These are phyloP conservation scores for Scaptodrosophila latifasciaeformis DNA, from an alignment of 2,888 invertebrate species.

Conservation along the genomic window DNA sequence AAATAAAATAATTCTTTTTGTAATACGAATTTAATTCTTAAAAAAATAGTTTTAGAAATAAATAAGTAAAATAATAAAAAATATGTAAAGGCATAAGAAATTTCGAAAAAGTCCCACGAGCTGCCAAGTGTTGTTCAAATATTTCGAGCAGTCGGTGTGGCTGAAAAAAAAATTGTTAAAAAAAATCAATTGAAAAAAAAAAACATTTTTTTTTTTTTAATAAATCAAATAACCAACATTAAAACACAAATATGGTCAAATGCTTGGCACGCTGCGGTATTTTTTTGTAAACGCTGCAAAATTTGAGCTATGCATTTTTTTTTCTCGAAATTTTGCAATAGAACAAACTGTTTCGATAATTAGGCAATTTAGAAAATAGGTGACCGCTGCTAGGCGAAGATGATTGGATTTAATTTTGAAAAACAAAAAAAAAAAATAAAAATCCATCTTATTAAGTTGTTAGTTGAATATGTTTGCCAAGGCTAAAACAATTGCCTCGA, in stretches of 20 bases:
- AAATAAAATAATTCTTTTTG: too few relatives aligned
- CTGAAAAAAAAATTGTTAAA: too few relatives aligned
- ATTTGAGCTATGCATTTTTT: constrained; percentile 16
- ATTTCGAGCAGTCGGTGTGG: constrained; percentile 14
- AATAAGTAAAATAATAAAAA: too few relatives aligned
- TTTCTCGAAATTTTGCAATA: not conserved
- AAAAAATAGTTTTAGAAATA: too few relatives aligned
- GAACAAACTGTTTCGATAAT: not conserved
- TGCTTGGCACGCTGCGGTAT: constrained; percentile 58
- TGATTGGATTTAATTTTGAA: too few relatives aligned
- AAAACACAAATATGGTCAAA: constrained; percentile 55
- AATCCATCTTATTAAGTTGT: constrained; percentile 52
- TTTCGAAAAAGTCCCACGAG: constrained; percentile 41
- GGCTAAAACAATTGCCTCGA: too few relatives aligned
- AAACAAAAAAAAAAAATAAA: too few relatives aligned
- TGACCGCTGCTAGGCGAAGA: too few relatives aligned
- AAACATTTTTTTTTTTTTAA: not conserved
- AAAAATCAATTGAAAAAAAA: constrained; percentile 16
- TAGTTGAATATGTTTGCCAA: constrained; percentile 15
- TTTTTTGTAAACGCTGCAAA: constrained; percentile 27
- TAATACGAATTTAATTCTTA: too few relatives aligned
- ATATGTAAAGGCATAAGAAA: constrained; percentile 12
- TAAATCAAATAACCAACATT: constrained; percentile 8
- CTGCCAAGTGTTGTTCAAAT: constrained; percentile 22
- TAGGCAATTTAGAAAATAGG: not conserved